Evolutionary conservation across 2,113 vertebrate genomes (phyloP).

Genomic region (Chloebia gouldiae): DNA sequence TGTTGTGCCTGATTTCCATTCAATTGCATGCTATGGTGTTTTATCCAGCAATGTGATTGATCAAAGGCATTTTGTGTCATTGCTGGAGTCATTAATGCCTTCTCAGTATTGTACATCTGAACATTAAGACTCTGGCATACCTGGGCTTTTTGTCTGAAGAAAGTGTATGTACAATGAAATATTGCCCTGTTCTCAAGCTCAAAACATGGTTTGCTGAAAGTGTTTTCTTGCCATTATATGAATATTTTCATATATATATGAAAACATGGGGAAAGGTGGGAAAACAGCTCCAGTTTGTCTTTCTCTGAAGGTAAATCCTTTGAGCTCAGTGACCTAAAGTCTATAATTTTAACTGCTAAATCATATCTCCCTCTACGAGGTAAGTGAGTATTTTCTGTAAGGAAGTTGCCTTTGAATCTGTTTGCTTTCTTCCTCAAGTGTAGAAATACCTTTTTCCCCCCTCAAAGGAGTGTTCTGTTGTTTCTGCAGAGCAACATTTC

Average conservation of each 20-base stretch:
- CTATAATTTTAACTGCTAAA: neutral
- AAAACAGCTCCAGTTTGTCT: neutral
- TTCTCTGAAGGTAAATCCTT: neutral
- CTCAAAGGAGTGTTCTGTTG: neutral
- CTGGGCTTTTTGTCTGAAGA: conserved; percentile 42
- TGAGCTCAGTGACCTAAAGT: neutral
- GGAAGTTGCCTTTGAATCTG: neutral
- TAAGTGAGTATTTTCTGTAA: neutral
- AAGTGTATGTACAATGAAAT: neutral
- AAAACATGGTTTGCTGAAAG: neutral
- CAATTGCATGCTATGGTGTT: conserved; percentile 61
- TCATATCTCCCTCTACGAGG: neutral
- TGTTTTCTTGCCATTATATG: neutral
- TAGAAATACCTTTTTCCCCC: neutral
- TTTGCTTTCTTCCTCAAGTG: neutral
- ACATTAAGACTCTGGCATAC: conserved; percentile 17
- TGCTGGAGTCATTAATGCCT: conserved; percentile 61
- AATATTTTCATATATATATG: neutral
- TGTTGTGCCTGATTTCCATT: conserved; percentile 76
- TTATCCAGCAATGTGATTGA: conserved; percentile 55
- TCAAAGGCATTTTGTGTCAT: conserved; percentile 70
- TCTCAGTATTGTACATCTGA: conserved; percentile 25
- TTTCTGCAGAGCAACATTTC: neutral
- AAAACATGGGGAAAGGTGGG: neutral
- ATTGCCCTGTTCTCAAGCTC: neutral